phyloP scores from a whole-genome alignment of 2,888 invertebrate genomes.

The Scrobipalpa atriplicella region DNA sequence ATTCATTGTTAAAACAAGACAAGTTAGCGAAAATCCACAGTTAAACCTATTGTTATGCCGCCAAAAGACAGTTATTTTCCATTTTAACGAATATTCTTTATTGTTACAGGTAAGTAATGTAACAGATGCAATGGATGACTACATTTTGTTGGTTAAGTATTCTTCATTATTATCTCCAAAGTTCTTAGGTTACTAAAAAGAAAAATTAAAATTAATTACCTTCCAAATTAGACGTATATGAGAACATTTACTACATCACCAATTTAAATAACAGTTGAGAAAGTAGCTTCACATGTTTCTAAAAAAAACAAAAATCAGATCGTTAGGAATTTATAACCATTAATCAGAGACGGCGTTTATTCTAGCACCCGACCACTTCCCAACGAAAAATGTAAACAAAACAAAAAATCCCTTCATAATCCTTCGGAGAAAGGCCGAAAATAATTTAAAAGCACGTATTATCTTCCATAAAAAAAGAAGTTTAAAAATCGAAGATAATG shows the following conservation, averaged over 20 bases:
- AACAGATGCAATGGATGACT: slow-evolving; percentile 39
- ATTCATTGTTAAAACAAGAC: background rate
- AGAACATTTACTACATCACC: too few relatives aligned
- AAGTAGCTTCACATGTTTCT: background rate
- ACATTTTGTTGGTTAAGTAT: slow-evolving; percentile 18
- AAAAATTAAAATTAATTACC: too few relatives aligned
- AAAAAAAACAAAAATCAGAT: slow-evolving; percentile 39
- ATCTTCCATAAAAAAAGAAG: slow-evolving; percentile 30
- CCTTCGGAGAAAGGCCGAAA: slow-evolving; percentile 29
- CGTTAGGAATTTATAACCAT: slow-evolving; percentile 56
- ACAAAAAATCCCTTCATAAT: slow-evolving; percentile 42
- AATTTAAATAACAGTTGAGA: slow-evolving; percentile 33
- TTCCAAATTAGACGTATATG: too few relatives aligned
- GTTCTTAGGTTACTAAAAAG: too few relatives aligned
- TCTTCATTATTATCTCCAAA: too few relatives aligned
- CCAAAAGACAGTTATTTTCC: background rate
- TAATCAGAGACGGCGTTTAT: slow-evolving; percentile 62
- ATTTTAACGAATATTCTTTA: slow-evolving; percentile 19
- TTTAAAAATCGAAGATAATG: slow-evolving; percentile 32
- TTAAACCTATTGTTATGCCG: slow-evolving; percentile 16
- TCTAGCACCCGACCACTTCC: slow-evolving; percentile 55
- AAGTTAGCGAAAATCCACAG: slow-evolving; percentile 7
- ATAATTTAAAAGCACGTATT: slow-evolving; percentile 30
- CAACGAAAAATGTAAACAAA: slow-evolving; percentile 61
- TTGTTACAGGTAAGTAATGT: slow-evolving; percentile 41